Base-by-base conservation (phyloP, 2,797 vertebrate species). In the Adelosebastes latens region DNA sequence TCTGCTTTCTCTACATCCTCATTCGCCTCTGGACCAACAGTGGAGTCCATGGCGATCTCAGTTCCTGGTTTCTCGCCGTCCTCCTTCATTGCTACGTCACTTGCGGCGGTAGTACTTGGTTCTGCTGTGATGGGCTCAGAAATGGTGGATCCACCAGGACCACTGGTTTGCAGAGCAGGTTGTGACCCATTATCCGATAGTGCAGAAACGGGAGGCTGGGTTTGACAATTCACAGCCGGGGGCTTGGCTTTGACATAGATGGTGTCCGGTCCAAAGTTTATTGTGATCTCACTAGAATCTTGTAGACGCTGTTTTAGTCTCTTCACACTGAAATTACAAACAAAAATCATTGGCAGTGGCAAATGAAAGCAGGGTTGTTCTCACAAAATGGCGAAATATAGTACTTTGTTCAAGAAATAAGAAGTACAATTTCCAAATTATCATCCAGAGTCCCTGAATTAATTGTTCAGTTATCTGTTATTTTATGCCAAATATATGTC, bases 251-350 rank as follows among this genome's bases (percentile, higher is more conserved):
- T 2, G 2, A n/a, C 13, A 1, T 1, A 1, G 20, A n/a, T 14
- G 27, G 13, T 9, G 7, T 18, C 36, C 1, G 0, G 18, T 1
- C 59, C 32, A 2, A 77, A 60, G 39, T 60, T 49, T 13, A 83
- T 4, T 0, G 27, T 22, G 12, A n/a, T 46, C 9, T 69, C 58
- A 6, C 8, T 34, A 11, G 18, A 20, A 4, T 76, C 58, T 3
- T 77, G 29, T 18, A 91, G 49, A n/a, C 72, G 87, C 29, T 62
- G 22, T 46, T 89, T 86, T 1, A 87, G 55, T 8, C 13, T 75
- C 22, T 46, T 31, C 13, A 82, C 8, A 32, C 92, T 91, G 22
- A 70, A 75, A 81, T 12, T 1, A 74, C 20, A 61, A 61, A 71
- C 20, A 71, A 20, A 62, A 64, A 32, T 2, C 5, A 36, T 12